These are phyloP conservation scores for Sebastes iracundus DNA, from an alignment of 2,797 vertebrate genomes.

Conservation along the genomic window DNA sequence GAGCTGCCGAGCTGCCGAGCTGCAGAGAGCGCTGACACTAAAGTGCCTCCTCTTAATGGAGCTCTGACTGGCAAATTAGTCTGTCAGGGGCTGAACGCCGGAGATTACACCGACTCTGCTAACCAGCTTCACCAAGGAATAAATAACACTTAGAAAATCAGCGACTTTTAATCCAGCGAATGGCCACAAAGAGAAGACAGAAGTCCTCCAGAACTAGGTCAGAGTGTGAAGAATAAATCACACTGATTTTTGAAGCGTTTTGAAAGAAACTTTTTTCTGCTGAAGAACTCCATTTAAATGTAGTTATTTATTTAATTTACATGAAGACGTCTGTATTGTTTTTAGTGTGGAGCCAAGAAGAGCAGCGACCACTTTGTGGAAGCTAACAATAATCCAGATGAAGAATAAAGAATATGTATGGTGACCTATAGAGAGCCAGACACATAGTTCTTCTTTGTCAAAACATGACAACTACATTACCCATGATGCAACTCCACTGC, in stretches of 20 bases:
- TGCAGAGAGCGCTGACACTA: slow-evolving; percentile 8
- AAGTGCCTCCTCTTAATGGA: slow-evolving; percentile 21
- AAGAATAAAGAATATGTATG: too few species aligned
- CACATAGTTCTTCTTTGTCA: too few species aligned
- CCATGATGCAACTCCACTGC: too few species aligned
- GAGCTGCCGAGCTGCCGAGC: neutral
- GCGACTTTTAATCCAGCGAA: slow-evolving; percentile 38
- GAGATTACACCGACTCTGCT: slow-evolving; percentile 31
- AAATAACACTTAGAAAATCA: slow-evolving; percentile 46
- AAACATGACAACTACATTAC: too few species aligned
- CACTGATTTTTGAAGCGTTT: neutral
- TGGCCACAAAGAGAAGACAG: neutral
- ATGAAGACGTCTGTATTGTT: neutral
- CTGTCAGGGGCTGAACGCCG: slow-evolving; percentile 29
- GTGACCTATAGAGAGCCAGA: too few species aligned
- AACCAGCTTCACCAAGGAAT: slow-evolving; percentile 31
- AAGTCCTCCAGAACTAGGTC: slow-evolving; percentile 8
- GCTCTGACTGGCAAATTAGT: slow-evolving; percentile 37
- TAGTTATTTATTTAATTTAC: neutral
- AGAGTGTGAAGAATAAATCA: neutral
- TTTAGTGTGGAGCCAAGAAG: too few species aligned
- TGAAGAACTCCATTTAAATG: neutral
- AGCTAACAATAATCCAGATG: too few species aligned
- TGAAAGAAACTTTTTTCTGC: neutral
- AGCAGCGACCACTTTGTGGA: too few species aligned